phyloP scores from a whole-genome alignment of 2,113 vertebrate genomes.

The Prionailurus viverrinus region DNA sequence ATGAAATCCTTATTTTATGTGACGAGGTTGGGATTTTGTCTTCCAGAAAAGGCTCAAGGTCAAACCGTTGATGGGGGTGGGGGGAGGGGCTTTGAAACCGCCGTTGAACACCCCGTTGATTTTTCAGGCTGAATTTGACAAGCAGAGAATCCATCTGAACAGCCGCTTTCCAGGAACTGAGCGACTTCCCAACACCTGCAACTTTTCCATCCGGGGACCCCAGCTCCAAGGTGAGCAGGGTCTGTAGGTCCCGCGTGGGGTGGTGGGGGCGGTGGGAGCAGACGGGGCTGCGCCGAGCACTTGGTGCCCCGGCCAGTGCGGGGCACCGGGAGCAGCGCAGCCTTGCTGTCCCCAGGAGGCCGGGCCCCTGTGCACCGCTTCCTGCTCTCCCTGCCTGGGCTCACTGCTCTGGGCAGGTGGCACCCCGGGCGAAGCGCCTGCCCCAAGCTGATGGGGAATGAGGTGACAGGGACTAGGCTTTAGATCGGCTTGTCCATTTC shows the following conservation, averaged over 20 bases:
- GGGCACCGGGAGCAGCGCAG: neutral
- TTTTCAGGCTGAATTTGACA: slow-evolving; percentile 91
- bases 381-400: neutral
- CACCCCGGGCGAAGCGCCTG: too few species aligned
- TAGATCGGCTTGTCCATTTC: neutral
- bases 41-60: neutral
- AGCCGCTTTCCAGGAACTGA: slow-evolving; percentile 89
- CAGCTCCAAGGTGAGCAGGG: slow-evolving; percentile 90
- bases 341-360: neutral
- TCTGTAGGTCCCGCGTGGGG: fast-evolving
- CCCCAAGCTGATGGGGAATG: neutral
- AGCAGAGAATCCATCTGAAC: slow-evolving; percentile 91
- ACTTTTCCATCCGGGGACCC: slow-evolving; percentile 94
- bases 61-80: neutral
- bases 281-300: neutral
- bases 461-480: fast-evolving
- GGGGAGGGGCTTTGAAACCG: neutral
- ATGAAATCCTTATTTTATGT: too few species aligned
- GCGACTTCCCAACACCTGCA: slow-evolving; percentile 95
- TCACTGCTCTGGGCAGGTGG: too few species aligned
- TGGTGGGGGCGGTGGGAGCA: neutral
- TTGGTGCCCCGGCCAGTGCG: too few species aligned
- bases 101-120: neutral
- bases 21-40: neutral
- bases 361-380: fast-evolving